Percentiles rank a stretch among this genome's conserved stretches.
These are phyloP conservation scores for Nasonia longicornis DNA, from an alignment of 1,140 invertebrate genomes.

Conservation along the genomic window DNA sequence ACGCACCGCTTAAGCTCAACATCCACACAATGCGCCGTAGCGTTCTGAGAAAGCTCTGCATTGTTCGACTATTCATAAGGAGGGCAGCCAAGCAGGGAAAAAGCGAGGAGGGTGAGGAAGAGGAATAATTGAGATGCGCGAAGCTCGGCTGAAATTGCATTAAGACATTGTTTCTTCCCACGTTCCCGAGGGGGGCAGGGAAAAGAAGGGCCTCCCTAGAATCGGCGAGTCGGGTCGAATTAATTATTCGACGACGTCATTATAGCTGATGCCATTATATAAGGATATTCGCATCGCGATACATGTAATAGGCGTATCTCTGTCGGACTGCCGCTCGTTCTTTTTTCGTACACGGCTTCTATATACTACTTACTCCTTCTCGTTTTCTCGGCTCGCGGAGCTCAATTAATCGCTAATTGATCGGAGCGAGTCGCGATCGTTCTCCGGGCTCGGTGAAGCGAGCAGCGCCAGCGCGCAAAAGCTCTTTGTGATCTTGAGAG, in stretches of 20 bases:
- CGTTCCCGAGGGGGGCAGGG: not conserved
- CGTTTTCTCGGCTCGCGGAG: not conserved
- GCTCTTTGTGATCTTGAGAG: not conserved
- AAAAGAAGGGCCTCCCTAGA: not conserved
- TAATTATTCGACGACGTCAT: slow-evolving; percentile 30
- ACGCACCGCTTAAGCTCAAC: not conserved
- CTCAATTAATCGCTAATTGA: slow-evolving; percentile 43
- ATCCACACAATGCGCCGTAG: not conserved
- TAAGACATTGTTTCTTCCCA: slow-evolving; percentile 33
- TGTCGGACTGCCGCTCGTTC: not conserved
- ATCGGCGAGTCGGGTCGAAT: not conserved
- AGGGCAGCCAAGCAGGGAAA: not conserved
- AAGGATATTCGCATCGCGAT: not conserved
- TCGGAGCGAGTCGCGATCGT: not conserved
- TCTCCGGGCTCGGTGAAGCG: not conserved
- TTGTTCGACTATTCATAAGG: not conserved
- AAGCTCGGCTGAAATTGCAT: slow-evolving; percentile 20
- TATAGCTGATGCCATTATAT: slow-evolving; percentile 17
- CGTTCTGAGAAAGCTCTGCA: not conserved
- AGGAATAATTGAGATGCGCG: slow-evolving; percentile 3
- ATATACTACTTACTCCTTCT: not conserved
- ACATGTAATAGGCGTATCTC: not conserved
- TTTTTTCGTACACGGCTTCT: not conserved
- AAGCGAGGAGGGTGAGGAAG: not conserved
- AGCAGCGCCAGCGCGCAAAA: not conserved